Evolutionary conservation across 2,113 vertebrate genomes (phyloP).

Genomic region (Machaerirhynchus nigripectus): DNA sequence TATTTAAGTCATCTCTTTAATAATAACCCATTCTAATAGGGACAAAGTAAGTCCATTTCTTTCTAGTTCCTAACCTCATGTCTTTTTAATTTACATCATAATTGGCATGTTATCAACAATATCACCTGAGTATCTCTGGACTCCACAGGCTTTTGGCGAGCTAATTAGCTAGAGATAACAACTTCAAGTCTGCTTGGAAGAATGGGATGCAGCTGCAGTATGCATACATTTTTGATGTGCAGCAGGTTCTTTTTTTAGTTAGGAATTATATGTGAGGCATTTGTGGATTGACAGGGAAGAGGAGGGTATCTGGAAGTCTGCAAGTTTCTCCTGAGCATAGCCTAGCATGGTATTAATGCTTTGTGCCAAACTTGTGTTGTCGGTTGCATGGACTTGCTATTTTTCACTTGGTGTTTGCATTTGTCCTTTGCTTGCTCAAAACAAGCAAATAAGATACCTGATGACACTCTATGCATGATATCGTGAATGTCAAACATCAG

Average conservation of each 20-base stretch:
- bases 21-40: not conserved
- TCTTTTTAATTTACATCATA: not conserved
- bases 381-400: not conserved
- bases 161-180: not conserved
- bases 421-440: not conserved
- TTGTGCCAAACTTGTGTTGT: not conserved
- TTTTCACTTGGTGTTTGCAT: not conserved
- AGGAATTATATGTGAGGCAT: not conserved
- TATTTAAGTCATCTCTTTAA: not conserved
- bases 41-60: not conserved
- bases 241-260: not conserved
- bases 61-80: not conserved
- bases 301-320: not conserved
- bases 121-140: not conserved
- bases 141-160: not conserved
- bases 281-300: not conserved
- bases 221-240: not conserved
- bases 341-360: not conserved
- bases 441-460: not conserved
- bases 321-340: not conserved
- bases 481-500: not conserved
- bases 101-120: not conserved
- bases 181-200: not conserved
- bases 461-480: not conserved
- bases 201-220: not conserved